These are phyloP conservation scores for Pissodes strobi DNA, from an alignment of 1,140 invertebrate species.

Conservation along the genomic window DNA sequence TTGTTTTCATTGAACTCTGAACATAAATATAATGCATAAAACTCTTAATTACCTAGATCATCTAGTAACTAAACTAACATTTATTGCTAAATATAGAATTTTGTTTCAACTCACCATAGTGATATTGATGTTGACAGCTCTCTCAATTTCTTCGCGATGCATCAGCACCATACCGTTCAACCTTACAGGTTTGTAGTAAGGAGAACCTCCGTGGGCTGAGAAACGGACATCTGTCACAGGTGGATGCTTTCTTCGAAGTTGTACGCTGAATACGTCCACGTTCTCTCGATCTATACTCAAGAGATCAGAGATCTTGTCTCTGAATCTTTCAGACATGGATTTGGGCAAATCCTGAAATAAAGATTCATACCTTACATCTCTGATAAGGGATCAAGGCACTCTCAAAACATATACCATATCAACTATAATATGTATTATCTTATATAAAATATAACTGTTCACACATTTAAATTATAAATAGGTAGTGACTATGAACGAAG, in stretches of 20 bases:
- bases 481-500: no score
- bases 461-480: no score
- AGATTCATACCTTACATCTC: no score
- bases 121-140: constrained; percentile 91
- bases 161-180: constrained; percentile 93
- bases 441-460: no score
- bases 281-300: constrained; percentile 84
- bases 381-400: no score
- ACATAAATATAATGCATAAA: no score
- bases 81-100: no score
- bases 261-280: constrained; percentile 95
- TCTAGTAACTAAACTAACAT: not conserved
- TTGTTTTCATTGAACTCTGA: no score
- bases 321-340: constrained; percentile 87
- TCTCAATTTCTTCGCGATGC: constrained; percentile 92
- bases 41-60: no score
- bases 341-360: constrained; percentile 73
- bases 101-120: constrained; percentile 83
- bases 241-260: constrained; percentile 81
- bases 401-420: no score
- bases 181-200: constrained; percentile 92
- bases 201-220: constrained; percentile 92
- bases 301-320: constrained; percentile 83
- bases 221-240: constrained; percentile 92
- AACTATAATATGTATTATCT: no score